Evolutionary conservation across 2,888 invertebrate genomes (phyloP), one percentile per base, ranked within the genome.

Genomic region (Ptilodon capucinus): DNA sequence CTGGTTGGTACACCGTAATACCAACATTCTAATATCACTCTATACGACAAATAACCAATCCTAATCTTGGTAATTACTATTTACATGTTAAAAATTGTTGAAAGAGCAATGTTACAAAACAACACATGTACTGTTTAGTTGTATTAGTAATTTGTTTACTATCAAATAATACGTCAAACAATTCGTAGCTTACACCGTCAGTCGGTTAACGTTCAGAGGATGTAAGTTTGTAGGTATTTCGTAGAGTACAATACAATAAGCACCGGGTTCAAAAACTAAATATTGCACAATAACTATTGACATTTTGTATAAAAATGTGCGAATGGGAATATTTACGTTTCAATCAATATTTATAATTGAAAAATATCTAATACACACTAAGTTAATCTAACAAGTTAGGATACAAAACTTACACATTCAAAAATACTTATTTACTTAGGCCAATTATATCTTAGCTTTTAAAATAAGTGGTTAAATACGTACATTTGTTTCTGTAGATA

Each of bases 351-450:
- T 35, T 48, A 59, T 54, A 58, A 60, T 61, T 61, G 60, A 62
- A 67, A 54, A 58, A 73, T 60, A 69, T 67, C 64, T 70, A 70
- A 51, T 68, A 63, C 51, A 71, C 52, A 67, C 67, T 74, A 70
- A 67, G 61, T 72, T 81, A 76, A 60, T 61, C 74, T 78, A 77
- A 68, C 64, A 73, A 63, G 69, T 78, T 78, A 81, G 74, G 74
- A 81, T 85, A 84, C 73, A 84, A 83, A 84, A 84, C 77, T 79
- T 84, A 80, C 78, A 76, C 75, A 79, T 79, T 84, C 67, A 79
- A 81, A 85, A 84, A 82, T 81, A 82, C 80, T 81, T 77, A 75
- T 79, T 81, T 79, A 81, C 79, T 86, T 89, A 90, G 89, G 89
- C 89, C 89, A 87, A 86, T 80, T 68, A 74, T 61, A 67, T 73